phyloP scores from a whole-genome alignment of 2,113 vertebrate species.

The Typhlomys cinereus region DNA sequence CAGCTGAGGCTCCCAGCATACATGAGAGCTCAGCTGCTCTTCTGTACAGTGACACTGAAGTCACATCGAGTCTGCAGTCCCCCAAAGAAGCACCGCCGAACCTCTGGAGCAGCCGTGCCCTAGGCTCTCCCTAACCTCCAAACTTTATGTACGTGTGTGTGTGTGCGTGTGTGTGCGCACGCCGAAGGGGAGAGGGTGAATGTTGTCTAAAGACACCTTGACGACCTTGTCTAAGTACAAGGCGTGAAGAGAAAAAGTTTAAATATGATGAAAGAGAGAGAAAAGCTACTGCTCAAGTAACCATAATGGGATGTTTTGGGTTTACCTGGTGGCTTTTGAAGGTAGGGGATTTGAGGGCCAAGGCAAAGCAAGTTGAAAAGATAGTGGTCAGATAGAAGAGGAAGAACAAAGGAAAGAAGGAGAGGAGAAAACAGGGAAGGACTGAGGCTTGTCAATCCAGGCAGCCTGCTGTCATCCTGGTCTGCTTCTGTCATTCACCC shows the following conservation, averaged over 20 bases:
- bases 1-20: neutral
- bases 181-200: too few species aligned
- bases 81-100: neutral
- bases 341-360: neutral
- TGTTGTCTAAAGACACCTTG: neutral
- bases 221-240: neutral
- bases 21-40: neutral
- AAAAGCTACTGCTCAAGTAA: neutral
- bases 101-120: neutral
- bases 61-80: neutral
- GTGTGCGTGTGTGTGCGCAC: too few species aligned
- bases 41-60: neutral
- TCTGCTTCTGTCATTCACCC: too few species aligned
- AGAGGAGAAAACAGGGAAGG: neutral
- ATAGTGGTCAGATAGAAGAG: neutral
- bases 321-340: neutral
- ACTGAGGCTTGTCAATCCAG: neutral
- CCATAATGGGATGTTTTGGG: neutral
- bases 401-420: neutral
- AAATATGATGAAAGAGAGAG: neutral
- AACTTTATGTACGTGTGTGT: too few species aligned
- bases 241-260: conserved; percentile 20
- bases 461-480: neutral
- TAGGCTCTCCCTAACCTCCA: neutral
- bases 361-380: neutral